A percentile compares a stretch with the other conserved stretches of the same genome.
Conservation (phyloP, 2,888 invertebrate genomes). For the Pachymerium ferrugineum region DNA sequence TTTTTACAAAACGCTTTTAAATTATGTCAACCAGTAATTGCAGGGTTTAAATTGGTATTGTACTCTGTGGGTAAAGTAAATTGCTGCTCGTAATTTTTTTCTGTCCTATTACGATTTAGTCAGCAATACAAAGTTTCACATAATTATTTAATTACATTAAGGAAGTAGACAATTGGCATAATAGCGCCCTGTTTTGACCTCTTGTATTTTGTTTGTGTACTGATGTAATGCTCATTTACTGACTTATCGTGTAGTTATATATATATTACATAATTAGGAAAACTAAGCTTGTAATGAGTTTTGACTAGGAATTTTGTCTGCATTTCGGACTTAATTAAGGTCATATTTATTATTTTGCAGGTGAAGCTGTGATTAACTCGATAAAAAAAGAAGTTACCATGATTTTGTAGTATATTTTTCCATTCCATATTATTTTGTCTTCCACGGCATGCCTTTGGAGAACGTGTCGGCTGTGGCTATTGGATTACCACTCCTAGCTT, state of each 20-base stretch:
- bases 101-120: background rate
- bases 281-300: too few relatives aligned
- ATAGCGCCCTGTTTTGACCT: slow-evolving; percentile 13
- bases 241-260: too few relatives aligned
- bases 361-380: background rate
- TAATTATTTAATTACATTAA: background rate
- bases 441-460: slow-evolving; percentile 5
- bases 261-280: too few relatives aligned
- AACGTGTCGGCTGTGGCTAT: background rate
- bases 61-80: too few relatives aligned
- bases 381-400: background rate
- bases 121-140: slow-evolving; percentile 6
- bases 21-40: too few relatives aligned
- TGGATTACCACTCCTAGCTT: background rate
- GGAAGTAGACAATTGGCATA: slow-evolving; percentile 6
- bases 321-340: too few relatives aligned
- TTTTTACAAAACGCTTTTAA: too few relatives aligned
- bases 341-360: background rate
- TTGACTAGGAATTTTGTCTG: too few relatives aligned
- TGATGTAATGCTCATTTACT: too few relatives aligned
- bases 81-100: too few relatives aligned
- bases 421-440: background rate
- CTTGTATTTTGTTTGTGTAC: background rate
- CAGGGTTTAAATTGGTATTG: too few relatives aligned
- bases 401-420: too few relatives aligned